phyloP scores from a whole-genome alignment of 35 echinoderm and acorn worm genomes.

The Ophioderma brevispina region DNA sequence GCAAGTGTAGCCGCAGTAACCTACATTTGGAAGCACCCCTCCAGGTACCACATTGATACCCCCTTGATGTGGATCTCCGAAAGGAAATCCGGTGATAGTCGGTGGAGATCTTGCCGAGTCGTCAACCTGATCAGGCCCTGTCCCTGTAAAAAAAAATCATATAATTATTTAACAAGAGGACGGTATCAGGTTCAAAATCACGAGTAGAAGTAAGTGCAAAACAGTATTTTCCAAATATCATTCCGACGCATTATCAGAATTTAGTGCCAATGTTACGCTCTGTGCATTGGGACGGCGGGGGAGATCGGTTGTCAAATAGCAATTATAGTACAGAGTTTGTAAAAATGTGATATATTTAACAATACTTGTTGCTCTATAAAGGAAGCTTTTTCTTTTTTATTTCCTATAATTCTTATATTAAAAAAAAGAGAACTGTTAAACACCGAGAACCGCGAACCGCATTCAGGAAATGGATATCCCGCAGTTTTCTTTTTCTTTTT shows the following conservation, averaged over 20 bases:
- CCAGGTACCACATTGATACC: background rate
- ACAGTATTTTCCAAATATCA: background rate
- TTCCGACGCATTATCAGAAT: background rate
- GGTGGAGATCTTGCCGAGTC: background rate
- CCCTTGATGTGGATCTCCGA: background rate
- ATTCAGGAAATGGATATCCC: too few species aligned
- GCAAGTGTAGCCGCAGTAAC: constrained; percentile 49
- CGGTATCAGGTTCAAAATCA: background rate
- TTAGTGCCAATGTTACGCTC: background rate
- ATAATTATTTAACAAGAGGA: background rate
- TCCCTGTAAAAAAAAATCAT: background rate
- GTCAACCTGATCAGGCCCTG: background rate
- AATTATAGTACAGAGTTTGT: too few species aligned
- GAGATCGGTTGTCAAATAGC: too few species aligned
- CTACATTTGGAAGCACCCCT: background rate
- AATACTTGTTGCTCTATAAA: too few species aligned
- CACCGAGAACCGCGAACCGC: too few species aligned
- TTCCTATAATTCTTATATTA: too few species aligned
- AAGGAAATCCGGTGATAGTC: background rate
- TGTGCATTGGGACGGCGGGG: too few species aligned
- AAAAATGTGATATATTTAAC: too few species aligned
- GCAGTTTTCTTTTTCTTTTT: too few species aligned
- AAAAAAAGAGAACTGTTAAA: too few species aligned
- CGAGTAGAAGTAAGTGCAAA: background rate
- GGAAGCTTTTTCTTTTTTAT: too few species aligned